Evolutionary conservation across 2,113 vertebrate genomes (phyloP).

Genomic region (Tichodroma muraria): DNA sequence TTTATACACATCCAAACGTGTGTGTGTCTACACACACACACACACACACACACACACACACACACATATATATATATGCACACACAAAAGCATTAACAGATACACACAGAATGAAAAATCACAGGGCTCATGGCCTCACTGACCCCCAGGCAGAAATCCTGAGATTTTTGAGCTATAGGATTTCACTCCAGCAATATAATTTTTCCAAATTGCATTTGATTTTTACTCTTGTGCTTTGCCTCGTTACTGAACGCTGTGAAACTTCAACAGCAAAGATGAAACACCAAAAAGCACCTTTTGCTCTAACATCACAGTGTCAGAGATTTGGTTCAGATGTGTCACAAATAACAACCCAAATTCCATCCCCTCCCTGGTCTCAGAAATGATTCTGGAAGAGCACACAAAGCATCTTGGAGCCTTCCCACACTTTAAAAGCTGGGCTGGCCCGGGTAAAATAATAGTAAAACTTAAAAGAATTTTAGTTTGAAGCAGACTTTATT

Average conservation of each 20-base stretch:
- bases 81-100: neutral
- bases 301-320: neutral
- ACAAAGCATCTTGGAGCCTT: neutral
- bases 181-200: neutral
- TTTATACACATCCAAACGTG: neutral
- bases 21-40: no score
- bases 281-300: neutral
- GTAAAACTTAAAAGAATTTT: neutral
- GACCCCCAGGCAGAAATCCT: neutral
- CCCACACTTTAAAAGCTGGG: neutral
- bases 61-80: accelerated
- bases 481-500: neutral
- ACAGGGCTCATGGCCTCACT: neutral
- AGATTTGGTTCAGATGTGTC: neutral
- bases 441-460: neutral
- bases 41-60: neutral
- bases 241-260: neutral
- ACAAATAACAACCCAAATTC: neutral
- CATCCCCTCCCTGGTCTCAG: neutral
- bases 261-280: neutral
- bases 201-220: neutral
- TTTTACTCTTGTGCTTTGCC: neutral
- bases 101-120: neutral
- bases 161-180: neutral
- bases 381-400: neutral